Evolutionary conservation across 2,113 vertebrate species (phyloP).

Genomic region (Eidolon helvum): DNA sequence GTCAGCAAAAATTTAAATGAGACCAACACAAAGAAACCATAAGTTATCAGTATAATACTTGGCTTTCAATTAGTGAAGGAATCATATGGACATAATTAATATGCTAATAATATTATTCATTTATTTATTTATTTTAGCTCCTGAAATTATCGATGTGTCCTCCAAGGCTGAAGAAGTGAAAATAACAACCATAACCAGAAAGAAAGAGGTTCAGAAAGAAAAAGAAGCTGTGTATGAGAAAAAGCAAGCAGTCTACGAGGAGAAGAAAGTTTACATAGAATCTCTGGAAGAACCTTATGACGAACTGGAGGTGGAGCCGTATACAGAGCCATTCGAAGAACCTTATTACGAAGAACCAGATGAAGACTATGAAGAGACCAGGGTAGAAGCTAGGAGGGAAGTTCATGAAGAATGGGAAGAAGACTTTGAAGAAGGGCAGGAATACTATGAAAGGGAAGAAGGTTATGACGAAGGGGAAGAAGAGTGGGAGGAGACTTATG

Average conservation of each 20-base stretch:
- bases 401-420: slow-evolving; percentile 86
- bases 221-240: slow-evolving; percentile 66
- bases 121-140: slow-evolving; percentile 77
- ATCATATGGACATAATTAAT: not conserved
- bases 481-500: slow-evolving; percentile 81
- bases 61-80: not conserved
- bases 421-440: slow-evolving; percentile 81
- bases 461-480: slow-evolving; percentile 84
- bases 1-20: not conserved
- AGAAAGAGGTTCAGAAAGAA: slow-evolving; percentile 81
- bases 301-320: slow-evolving; percentile 50
- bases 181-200: slow-evolving; percentile 81
- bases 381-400: slow-evolving; percentile 74
- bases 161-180: slow-evolving; percentile 86
- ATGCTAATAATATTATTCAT: not conserved
- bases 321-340: slow-evolving; percentile 53
- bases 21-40: not conserved
- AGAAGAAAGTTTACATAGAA: slow-evolving; percentile 67
- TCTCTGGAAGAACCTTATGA: slow-evolving; percentile 73
- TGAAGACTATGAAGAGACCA: slow-evolving; percentile 77
- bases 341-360: slow-evolving; percentile 77
- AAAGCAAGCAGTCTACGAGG: slow-evolving; percentile 57
- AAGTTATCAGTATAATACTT: not conserved
- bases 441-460: slow-evolving; percentile 79
- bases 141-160: slow-evolving; percentile 76